A percentile compares a stretch with the other conserved stretches of the same genome.
Conservation (phyloP, 2,888 invertebrate species). For the Shargacucullia verbasci region DNA sequence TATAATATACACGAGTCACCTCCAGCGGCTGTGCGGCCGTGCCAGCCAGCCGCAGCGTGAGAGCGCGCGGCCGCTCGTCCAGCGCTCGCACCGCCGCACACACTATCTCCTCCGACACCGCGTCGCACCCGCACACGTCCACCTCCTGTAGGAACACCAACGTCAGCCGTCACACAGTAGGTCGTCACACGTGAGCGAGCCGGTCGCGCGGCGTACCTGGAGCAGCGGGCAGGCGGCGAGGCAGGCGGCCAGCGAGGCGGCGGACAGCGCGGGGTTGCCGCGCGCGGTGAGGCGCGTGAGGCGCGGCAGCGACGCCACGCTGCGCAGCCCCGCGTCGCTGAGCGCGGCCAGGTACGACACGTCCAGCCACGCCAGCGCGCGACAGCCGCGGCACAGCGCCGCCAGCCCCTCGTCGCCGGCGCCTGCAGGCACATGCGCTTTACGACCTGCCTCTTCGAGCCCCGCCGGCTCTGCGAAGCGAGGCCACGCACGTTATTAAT, state of each 20-base stretch:
- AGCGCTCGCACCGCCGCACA: conserved; percentile 67
- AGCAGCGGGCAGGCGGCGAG: conserved; percentile 68
- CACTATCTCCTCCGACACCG: conserved; percentile 71
- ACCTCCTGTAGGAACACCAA: conserved; percentile 63
- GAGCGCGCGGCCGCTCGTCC: conserved; percentile 61
- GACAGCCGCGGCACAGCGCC: conserved; percentile 70
- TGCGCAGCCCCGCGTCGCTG: conserved; percentile 65
- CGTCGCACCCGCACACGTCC: conserved; percentile 80
- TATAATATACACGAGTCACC: conserved; percentile 8
- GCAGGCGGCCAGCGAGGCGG: conserved; percentile 65
- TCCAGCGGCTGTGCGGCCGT: conserved; percentile 65
- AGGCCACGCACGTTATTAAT: conserved; percentile 22
- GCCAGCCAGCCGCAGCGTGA: conserved; percentile 71
- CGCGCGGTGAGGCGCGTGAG: conserved; percentile 65
- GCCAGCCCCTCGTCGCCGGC: conserved; percentile 76
- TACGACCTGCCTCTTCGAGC: conserved; percentile 23
- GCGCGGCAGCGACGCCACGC: conserved; percentile 57
- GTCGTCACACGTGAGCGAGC: too few relatives aligned
- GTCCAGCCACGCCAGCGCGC: conserved; percentile 68
- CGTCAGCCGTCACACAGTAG: too few relatives aligned
- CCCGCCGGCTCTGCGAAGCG: conserved; percentile 20
- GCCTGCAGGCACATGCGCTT: conserved; percentile 59
- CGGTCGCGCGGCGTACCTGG: conserved; percentile 54
- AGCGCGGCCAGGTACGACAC: conserved; percentile 78
- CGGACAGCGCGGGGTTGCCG: conserved; percentile 69